These are phyloP conservation scores for Mormyrus iriodes DNA, from an alignment of 2,113 vertebrate species.

Conservation along the genomic window DNA sequence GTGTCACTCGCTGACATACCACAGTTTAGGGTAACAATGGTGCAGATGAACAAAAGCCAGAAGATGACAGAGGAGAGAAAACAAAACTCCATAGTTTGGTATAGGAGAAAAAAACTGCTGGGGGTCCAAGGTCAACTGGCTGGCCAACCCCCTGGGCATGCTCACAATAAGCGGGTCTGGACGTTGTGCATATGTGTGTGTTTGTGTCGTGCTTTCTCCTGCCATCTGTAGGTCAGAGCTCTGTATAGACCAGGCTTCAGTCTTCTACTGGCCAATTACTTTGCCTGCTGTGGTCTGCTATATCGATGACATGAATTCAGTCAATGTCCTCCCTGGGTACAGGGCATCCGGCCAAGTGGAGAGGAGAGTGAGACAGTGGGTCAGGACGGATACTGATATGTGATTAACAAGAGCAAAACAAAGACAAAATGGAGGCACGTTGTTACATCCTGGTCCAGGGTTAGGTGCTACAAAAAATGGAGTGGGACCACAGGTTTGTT, in stretches of 20 bases:
- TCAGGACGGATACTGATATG: neutral
- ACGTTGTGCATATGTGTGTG: neutral
- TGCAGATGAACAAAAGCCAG: neutral
- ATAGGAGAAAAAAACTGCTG: neutral
- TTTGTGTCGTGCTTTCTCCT: neutral
- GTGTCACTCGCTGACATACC: too few relatives aligned
- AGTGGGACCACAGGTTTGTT: neutral
- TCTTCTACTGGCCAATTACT: neutral
- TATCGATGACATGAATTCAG: neutral
- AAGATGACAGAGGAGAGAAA: neutral
- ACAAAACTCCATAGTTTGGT: neutral
- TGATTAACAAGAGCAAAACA: neutral
- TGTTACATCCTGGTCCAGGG: neutral
- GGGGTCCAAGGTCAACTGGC: neutral
- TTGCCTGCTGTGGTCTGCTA: neutral
- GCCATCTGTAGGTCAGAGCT: neutral
- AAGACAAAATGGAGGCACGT: neutral
- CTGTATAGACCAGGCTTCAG: neutral
- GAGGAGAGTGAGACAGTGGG: neutral
- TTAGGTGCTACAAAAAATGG: neutral
- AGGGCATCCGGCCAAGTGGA: neutral
- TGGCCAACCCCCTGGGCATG: neutral
- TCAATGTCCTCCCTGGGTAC: neutral
- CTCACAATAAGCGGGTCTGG: neutral
- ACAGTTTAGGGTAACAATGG: too few relatives aligned